Percentiles rank a stretch among this genome's conserved stretches.
Conservation (phyloP, 1,140 invertebrate species). For the Bicyclus anynana region DNA sequence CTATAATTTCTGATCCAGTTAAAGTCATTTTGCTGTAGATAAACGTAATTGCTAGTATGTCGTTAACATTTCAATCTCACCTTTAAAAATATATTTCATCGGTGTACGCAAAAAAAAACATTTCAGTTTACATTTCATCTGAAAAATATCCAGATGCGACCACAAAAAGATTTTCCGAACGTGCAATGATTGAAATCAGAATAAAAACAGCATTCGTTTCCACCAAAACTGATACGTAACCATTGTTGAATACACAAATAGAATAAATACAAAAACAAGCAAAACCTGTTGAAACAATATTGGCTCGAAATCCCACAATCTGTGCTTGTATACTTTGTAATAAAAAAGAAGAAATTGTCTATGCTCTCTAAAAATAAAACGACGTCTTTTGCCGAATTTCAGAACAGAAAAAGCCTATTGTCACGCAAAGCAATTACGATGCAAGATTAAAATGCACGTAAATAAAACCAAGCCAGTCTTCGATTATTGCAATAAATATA, state of each 20-base stretch:
- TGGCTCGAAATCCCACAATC: conserved; percentile 18
- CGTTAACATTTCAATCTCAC: too few species aligned
- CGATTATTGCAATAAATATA: conserved; percentile 44
- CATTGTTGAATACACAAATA: conserved; percentile 23
- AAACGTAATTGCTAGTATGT: too few species aligned
- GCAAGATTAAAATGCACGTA: conserved; percentile 49
- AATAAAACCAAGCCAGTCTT: conserved; percentile 60
- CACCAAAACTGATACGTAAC: conserved; percentile 24
- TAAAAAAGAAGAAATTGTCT: conserved; percentile 13
- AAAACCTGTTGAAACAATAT: conserved; percentile 22
- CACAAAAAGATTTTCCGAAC: conserved; percentile 7
- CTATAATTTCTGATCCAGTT: too few species aligned
- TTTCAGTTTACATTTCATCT: background rate
- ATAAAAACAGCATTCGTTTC: conserved; percentile 18
- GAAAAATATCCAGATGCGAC: background rate
- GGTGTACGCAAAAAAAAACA: too few species aligned
- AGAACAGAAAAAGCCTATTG: conserved; percentile 20
- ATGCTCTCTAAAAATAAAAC: conserved; percentile 13
- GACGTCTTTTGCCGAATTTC: conserved; percentile 12
- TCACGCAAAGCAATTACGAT: conserved; percentile 30
- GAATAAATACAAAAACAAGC: conserved; percentile 23
- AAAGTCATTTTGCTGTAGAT: too few species aligned
- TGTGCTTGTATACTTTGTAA: conserved; percentile 2
- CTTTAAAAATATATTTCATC: too few species aligned
- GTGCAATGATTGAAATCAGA: conserved; percentile 13